Percentiles rank a stretch among this genome's conserved stretches.
These are phyloP conservation scores for Tethya wilhelma DNA, from an alignment of 37 sponge, comb jelly and placozoan genomes.

Conservation along the genomic window DNA sequence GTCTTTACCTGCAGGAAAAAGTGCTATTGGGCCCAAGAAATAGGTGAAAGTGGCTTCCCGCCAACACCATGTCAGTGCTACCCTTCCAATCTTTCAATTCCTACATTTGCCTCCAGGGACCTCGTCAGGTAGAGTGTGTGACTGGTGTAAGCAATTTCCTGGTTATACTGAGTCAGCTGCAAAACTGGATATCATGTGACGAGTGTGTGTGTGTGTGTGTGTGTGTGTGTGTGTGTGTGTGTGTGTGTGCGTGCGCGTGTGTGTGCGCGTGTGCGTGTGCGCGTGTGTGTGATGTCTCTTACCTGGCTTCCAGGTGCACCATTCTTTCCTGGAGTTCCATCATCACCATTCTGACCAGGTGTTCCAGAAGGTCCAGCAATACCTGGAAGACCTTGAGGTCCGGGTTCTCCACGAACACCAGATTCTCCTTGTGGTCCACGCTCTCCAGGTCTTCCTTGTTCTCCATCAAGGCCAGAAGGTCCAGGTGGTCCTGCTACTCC, in stretches of 20 bases:
- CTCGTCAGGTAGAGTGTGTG: too few species aligned
- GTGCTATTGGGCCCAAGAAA: too few species aligned
- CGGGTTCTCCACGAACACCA: background rate
- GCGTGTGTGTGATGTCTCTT: background rate
- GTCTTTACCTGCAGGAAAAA: too few species aligned
- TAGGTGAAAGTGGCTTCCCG: too few species aligned
- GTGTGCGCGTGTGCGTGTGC: conserved; percentile 5
- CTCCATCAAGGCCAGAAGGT: conserved; percentile 24
- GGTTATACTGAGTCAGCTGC: too few species aligned
- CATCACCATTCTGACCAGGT: conserved; percentile 22
- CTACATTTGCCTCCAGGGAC: too few species aligned
- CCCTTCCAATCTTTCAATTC: too few species aligned
- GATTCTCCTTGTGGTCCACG: conserved; percentile 3
- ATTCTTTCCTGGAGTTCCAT: conserved; percentile 30
- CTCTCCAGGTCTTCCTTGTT: conserved; percentile 21
- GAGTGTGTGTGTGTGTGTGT: conserved; percentile 31
- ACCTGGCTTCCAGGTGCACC: conserved; percentile 21
- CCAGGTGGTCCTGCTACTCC: conserved; percentile 26
- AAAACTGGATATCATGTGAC: background rate
- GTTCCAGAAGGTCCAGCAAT: conserved; percentile 12
- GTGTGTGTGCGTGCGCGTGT: conserved; percentile 23
- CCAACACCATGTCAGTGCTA: too few species aligned
- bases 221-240: conserved; percentile 40
- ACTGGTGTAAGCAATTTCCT: too few species aligned
- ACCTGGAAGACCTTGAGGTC: conserved; percentile 1